These are phyloP conservation scores for Phoebastria nigripes DNA, from an alignment of 2,797 vertebrate genomes.

Conservation along the genomic window DNA sequence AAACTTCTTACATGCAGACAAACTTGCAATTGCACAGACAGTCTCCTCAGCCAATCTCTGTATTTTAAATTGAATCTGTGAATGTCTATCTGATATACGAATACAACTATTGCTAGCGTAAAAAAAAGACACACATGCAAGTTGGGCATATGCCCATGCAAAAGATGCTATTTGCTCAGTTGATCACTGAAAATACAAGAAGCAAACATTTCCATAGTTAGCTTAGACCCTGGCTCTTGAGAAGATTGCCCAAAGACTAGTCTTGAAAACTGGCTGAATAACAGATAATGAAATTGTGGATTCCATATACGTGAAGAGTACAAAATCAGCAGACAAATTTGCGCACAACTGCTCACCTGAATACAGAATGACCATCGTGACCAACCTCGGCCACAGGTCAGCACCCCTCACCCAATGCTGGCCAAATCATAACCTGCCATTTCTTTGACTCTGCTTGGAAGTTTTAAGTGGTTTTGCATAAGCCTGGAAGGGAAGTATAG, in stretches of 20 bases:
- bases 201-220: not conserved
- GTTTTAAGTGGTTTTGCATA: not conserved
- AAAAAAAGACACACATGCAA: not conserved
- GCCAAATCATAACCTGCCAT: not conserved
- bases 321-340: not conserved
- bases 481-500: not conserved
- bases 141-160: not conserved
- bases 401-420: not conserved
- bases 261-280: not conserved
- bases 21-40: not conserved
- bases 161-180: not conserved
- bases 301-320: not conserved
- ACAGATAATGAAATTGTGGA: not conserved
- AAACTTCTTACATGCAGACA: not conserved
- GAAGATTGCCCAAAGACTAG: not conserved
- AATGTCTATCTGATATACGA: not conserved
- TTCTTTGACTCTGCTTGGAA: not conserved
- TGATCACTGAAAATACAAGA: not conserved
- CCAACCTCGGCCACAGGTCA: too few relatives aligned
- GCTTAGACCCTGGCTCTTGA: not conserved
- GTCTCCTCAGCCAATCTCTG: not conserved
- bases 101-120: not conserved
- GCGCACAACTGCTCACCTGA: not conserved
- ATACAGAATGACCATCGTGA: not conserved
- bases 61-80: not conserved